Conservation (phyloP, 1,140 invertebrate species). For the Antheraea pernyi region DNA sequence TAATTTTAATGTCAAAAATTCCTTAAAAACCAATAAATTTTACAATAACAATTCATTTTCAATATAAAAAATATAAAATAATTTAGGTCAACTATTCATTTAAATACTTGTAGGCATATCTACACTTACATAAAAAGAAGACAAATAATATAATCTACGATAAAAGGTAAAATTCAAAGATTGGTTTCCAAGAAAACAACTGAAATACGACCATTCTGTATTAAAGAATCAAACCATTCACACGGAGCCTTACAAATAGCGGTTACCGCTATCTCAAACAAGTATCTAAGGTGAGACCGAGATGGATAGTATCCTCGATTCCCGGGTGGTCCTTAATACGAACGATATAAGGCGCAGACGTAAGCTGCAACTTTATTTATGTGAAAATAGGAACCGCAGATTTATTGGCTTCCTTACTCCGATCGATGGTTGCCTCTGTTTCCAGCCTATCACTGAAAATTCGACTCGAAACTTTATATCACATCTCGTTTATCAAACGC, state of each 20-base stretch:
- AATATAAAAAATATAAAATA: too few species aligned
- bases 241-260: slow-evolving; percentile 27
- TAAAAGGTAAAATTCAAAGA: background rate
- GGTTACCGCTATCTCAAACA: slow-evolving; percentile 38
- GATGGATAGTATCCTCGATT: slow-evolving; percentile 35
- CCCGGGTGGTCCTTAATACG: slow-evolving; percentile 44
- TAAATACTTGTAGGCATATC: too few species aligned
- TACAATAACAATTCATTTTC: too few species aligned
- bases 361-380: slow-evolving; percentile 56
- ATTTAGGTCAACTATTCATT: too few species aligned
- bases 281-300: slow-evolving; percentile 30
- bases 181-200: slow-evolving; percentile 19
- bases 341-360: slow-evolving; percentile 42
- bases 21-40: too few species aligned
- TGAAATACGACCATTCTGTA: slow-evolving; percentile 24
- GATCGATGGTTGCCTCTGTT: slow-evolving; percentile 45
- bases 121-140: too few species aligned
- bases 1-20: too few species aligned
- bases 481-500: background rate
- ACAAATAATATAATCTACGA: too few species aligned
- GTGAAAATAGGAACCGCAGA: slow-evolving; percentile 52
- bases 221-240: slow-evolving; percentile 39
- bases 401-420: slow-evolving; percentile 65
- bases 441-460: slow-evolving; percentile 50
- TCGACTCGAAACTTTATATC: slow-evolving; percentile 46